A percentile compares a stretch with the other conserved stretches of the same genome.
phyloP scores from a whole-genome alignment of 2,888 invertebrate genomes.

The Scaptomyza tumidula region DNA sequence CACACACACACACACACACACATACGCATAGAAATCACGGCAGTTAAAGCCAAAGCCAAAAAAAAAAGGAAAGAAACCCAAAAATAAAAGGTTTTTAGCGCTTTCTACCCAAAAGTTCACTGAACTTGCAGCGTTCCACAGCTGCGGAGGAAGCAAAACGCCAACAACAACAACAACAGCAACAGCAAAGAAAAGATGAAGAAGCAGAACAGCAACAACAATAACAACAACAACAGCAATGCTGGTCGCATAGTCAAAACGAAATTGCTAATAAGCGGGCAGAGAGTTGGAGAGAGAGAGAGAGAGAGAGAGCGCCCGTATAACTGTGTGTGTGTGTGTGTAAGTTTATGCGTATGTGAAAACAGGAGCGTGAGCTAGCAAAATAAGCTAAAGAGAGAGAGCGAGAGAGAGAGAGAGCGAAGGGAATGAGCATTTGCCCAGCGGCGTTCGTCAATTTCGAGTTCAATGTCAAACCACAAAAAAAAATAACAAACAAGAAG shows the following conservation, averaged over 20 bases:
- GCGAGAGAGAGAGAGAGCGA: conserved; percentile 4
- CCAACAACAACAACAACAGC: conserved; percentile 43
- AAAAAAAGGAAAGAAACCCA: conserved; percentile 8
- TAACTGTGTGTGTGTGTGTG: conserved; percentile 10
- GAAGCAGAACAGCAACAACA: conserved; percentile 33
- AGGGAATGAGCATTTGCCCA: conserved; percentile 50
- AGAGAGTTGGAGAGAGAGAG: conserved; percentile 11
- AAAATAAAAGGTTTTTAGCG: conserved; percentile 50
- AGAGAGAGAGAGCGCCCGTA: conserved; percentile 24
- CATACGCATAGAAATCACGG: conserved; percentile 45
- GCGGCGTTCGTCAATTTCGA: conserved; percentile 75
- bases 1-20: conserved; percentile 8
- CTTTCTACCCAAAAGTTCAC: conserved; percentile 72
- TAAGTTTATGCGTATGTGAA: conserved; percentile 29
- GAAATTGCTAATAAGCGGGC: conserved; percentile 69
- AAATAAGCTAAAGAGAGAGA: conserved; percentile 4
- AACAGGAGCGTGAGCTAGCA: conserved; percentile 30
- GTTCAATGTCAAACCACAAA: conserved; percentile 81
- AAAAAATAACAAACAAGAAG: conserved; percentile 25
- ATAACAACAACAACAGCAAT: conserved; percentile 34
- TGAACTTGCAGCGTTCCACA: conserved; percentile 71
- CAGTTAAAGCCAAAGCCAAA: conserved; percentile 43
- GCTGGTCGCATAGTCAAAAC: conserved; percentile 54
- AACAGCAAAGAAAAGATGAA: conserved; percentile 32
- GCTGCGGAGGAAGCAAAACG: conserved; percentile 59